Conservation (phyloP, 2,113 vertebrate genomes). For the Ictalurus punctatus region DNA sequence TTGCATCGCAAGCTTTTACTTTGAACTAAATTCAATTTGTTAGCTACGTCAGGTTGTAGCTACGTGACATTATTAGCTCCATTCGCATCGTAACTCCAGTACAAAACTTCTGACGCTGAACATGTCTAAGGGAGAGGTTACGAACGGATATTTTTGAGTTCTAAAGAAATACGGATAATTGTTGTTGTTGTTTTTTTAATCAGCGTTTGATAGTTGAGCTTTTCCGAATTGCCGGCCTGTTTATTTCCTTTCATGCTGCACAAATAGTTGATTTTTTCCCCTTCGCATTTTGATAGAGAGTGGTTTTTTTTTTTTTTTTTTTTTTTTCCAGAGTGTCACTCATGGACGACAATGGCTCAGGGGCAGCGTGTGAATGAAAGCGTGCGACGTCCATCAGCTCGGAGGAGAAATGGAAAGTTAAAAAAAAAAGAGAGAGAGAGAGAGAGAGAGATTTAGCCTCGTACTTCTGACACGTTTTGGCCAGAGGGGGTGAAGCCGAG, state of each 20-base stretch:
- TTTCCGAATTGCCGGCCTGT: background rate
- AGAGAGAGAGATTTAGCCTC: conserved; percentile 2
- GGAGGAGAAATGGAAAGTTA: conserved; percentile 41
- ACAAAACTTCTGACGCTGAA: background rate
- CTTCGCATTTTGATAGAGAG: background rate
- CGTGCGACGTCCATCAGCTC: conserved; percentile 30
- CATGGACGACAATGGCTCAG: conserved; percentile 13
- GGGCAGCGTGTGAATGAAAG: conserved; percentile 25
- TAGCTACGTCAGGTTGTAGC: background rate
- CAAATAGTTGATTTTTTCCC: background rate
- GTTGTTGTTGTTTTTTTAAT: background rate
- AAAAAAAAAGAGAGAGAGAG: background rate
- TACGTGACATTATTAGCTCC: background rate
- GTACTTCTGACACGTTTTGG: conserved; percentile 30
- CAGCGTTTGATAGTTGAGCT: background rate
- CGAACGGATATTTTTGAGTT: too few species aligned
- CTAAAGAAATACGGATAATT: background rate
- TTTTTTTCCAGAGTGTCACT: background rate
- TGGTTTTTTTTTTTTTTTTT: background rate
- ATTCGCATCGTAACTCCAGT: background rate
- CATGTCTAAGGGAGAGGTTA: too few species aligned
- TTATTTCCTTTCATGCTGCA: background rate
- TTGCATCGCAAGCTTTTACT: too few species aligned
- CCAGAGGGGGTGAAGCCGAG: conserved; percentile 39
- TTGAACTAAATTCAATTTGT: background rate